A percentile compares a stretch with the other conserved stretches of the same genome.
Conservation (phyloP, 2,888 invertebrate species). For the Sarcophaga subvicina region DNA sequence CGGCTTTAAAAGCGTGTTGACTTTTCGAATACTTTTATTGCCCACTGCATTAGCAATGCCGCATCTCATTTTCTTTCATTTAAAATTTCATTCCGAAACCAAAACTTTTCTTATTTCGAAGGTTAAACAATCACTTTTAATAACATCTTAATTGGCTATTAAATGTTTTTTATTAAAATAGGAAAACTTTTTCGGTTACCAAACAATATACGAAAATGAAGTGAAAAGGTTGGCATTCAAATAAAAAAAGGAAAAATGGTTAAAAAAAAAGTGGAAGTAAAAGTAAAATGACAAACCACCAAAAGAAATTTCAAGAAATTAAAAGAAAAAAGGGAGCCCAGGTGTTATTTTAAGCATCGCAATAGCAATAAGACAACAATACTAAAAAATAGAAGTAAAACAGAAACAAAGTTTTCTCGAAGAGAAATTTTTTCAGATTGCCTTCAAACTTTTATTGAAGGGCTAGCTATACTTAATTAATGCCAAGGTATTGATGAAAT, state of each 20-base stretch:
- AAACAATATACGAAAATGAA: background rate
- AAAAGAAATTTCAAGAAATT: background rate
- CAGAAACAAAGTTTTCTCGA: background rate
- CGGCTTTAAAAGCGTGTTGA: background rate
- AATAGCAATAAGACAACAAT: background rate
- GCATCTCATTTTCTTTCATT: background rate
- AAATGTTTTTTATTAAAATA: slow-evolving; percentile 11
- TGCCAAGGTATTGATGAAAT: background rate
- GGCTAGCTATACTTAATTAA: background rate
- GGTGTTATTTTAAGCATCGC: background rate
- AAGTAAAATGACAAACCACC: background rate
- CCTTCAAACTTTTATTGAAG: background rate
- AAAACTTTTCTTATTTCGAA: background rate
- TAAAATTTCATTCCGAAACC: background rate
- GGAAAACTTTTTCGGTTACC: background rate
- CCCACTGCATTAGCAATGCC: background rate
- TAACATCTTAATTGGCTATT: slow-evolving; percentile 21
- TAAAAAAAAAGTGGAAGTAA: background rate
- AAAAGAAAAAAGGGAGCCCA: background rate
- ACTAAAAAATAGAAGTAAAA: too few species aligned
- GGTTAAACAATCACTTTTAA: slow-evolving; percentile 1
- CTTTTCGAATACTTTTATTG: background rate
- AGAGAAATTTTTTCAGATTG: background rate
- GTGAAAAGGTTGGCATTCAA: background rate
- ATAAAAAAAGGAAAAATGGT: too few species aligned